These are phyloP conservation scores for Tiliacea aurago DNA, from an alignment of 2,888 invertebrate genomes.

Conservation along the genomic window DNA sequence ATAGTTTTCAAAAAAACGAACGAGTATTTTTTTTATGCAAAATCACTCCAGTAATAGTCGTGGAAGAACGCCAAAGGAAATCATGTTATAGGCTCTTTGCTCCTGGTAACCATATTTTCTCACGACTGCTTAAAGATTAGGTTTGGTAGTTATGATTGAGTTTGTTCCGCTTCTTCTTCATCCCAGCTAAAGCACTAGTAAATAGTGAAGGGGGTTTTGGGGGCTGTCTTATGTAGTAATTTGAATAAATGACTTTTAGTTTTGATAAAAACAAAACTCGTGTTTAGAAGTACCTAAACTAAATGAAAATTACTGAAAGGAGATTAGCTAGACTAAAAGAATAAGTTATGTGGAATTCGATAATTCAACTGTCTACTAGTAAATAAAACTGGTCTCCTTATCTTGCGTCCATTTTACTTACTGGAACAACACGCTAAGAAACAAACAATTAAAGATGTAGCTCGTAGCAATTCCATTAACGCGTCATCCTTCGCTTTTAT, in stretches of 20 bases:
- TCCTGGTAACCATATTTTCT: background rate
- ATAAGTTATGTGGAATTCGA: background rate
- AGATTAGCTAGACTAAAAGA: too few relatives aligned
- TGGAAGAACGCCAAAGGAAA: background rate
- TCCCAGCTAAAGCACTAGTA: background rate
- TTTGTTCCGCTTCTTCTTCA: background rate
- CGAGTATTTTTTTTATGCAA: background rate
- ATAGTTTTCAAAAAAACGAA: too few relatives aligned
- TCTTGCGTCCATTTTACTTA: conserved; percentile 9
- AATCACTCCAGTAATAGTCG: background rate
- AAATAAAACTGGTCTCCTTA: conserved; percentile 1
- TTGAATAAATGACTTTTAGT: background rate
- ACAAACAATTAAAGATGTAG: conserved; percentile 43
- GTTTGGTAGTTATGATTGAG: background rate
- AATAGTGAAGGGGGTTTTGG: background rate
- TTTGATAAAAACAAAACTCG: too few relatives aligned
- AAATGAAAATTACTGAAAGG: too few relatives aligned
- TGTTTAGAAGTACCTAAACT: too few relatives aligned
- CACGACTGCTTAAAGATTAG: background rate
- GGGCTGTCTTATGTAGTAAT: too few relatives aligned
- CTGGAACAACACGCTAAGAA: conserved; percentile 18
- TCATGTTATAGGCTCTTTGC: too few relatives aligned
- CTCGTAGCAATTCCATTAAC: conserved; percentile 44
- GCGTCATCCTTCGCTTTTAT: conserved; percentile 26
- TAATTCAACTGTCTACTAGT: background rate